Evolutionary conservation across 1,140 invertebrate genomes (phyloP).

Genomic region (Euwallacea similis): DNA sequence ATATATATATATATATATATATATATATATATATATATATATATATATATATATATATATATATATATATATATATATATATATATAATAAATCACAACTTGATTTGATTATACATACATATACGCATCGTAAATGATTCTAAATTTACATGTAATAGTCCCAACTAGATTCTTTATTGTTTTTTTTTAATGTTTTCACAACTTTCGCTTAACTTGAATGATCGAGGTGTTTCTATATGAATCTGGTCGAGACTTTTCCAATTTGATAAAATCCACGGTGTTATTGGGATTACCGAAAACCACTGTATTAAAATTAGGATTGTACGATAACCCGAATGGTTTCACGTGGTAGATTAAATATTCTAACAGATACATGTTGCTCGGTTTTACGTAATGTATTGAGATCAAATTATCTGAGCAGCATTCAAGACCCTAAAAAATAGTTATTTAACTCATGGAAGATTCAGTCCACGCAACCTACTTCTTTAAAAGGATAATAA

Average conservation of each 20-base stretch:
- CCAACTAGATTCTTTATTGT: neutral
- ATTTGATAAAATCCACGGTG: neutral
- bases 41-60: too few species aligned
- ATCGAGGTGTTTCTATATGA: neutral
- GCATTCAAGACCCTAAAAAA: slow-evolving; percentile 81
- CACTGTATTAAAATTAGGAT: slow-evolving; percentile 12
- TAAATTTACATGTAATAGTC: neutral
- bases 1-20: too few species aligned
- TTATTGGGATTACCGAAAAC: slow-evolving; percentile 1
- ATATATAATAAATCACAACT: too few species aligned
- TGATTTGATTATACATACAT: too few species aligned
- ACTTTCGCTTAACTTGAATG: neutral
- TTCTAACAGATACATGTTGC: slow-evolving; percentile 93
- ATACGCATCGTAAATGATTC: too few species aligned
- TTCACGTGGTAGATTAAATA: slow-evolving; percentile 94
- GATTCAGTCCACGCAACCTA: neutral
- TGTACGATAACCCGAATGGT: slow-evolving; percentile 74
- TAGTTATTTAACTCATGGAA: slow-evolving; percentile 3
- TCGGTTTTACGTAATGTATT: slow-evolving; percentile 92
- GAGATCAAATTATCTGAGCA: slow-evolving; percentile 96
- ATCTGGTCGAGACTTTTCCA: neutral
- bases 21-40: too few species aligned
- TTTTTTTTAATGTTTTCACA: neutral
- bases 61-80: too few species aligned
- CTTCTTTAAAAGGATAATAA: slow-evolving; percentile 11